Base-by-base conservation (phyloP, 1,140 invertebrate genomes). In the Vanessa atalanta region DNA sequence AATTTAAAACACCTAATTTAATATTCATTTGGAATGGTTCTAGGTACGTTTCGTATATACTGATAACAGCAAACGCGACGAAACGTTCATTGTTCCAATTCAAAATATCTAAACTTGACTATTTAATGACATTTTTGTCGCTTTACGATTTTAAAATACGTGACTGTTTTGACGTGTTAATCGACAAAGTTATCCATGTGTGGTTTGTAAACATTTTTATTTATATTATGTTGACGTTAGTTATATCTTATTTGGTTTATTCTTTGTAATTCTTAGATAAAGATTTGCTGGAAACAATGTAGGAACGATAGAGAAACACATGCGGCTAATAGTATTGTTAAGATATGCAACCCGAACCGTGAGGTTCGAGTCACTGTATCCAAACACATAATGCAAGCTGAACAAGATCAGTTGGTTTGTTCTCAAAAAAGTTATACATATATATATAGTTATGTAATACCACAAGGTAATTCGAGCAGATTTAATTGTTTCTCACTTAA, bases 11-110 rank as follows among this genome's bases (percentile, higher is more conserved):
- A 53, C n/a, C n/a, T 51, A n/a, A n/a, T 53, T n/a, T 9, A 53
- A n/a, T 53, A 16, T 53, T 53, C 51, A 53, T n/a, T 16, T 16
- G 7, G 4, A 60, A 60, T 60, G 11, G 3, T 11, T 60, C 20
- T 26, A 26, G 23, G 20, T 60, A 60, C 15, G 55, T 60, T 43
- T 43, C 4, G 12, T 60, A 13, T 23, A 48, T 26, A 47, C 43
- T 51, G 63, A 70, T 75, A 61, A 70, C 63, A 48, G 50, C 37
- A 51, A 70, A 48, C 70, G 63, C 26, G 53, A 51, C 37, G 51
- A 57, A 70, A 74, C 37, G 64, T 14, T 50, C 37, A 75, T 70
- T 57, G 51, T 75, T 70, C 51, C 67, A 53, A 66, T 75, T 75
- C 63, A 70, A 57, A 65, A 75, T 69, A 50, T 55, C 20, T 68